Base-by-base conservation (phyloP, 1,140 invertebrate species). In the Sipha flava region DNA sequence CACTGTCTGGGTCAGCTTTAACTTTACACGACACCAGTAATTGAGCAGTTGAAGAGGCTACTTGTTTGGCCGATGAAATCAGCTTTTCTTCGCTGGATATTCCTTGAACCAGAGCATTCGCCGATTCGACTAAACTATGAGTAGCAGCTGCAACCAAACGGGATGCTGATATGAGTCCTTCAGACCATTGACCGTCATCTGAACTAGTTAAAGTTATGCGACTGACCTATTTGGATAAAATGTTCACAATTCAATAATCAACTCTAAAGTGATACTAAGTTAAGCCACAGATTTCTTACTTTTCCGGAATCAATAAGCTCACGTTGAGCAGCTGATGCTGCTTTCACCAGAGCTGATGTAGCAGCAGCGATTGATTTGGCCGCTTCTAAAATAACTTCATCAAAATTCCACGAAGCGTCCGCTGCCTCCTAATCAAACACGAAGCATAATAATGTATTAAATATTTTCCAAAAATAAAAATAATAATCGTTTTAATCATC, bases 161-260 rank as follows among this genome's bases (percentile, higher is more conserved):
- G 1, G 98, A 96, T 0, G 97, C 98, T 0, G 96, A 98, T 45
- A 99, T 94, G 3, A 99, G 88, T 4, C 98, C 98, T 86, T 99
- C 96, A 0, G 96, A 98, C 98, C 97, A 99, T 84, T 99, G 97
- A 0, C 96, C 97, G 87, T 99, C 97, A 84, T 98, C 96, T 0
- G 94, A 95, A 40, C 92, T 93, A 18, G 90, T 92, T 23, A 91
- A 85, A 2, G 93, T 93, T 75, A 90, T 91, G 18, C 92, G 88
- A 0, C 93, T 92, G 34, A 97, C 92, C 87, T 95, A 37, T 34
- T 29, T 23, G 6, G 2, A 37, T 18, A 1, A 18, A 64, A 12
- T 29, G 26, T 4, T 2, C 6, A 34, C 1, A 1, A 5, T 64
- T 40, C 10, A 40, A 40, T 6, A 6, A 6, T 62, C 34, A 18